Conservation (phyloP, 2,113 vertebrate genomes). For the Phalacrocorax brasilianus region DNA sequence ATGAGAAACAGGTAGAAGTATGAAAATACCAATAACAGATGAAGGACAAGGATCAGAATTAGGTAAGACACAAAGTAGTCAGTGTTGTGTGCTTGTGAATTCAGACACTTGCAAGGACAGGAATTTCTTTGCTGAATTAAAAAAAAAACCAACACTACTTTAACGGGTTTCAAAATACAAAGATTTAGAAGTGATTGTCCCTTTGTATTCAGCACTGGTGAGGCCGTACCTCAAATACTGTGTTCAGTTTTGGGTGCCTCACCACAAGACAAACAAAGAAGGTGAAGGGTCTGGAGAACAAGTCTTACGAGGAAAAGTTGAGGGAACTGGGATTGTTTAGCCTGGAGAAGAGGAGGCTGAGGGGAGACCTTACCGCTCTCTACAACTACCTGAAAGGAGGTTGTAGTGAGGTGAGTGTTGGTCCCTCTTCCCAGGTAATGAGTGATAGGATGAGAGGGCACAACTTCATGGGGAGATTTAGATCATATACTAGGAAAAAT, state of each 20-base stretch:
- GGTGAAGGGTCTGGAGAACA: background rate
- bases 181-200: background rate
- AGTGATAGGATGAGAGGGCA: background rate
- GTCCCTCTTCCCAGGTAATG: background rate
- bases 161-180: background rate
- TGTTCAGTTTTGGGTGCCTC: no score
- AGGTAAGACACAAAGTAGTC: background rate
- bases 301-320: background rate
- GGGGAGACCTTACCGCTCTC: background rate
- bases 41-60: background rate
- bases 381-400: background rate
- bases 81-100: background rate
- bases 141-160: background rate
- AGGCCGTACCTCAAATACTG: rapidly evolving
- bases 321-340: background rate
- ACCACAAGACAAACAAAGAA: no score
- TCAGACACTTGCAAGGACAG: background rate
- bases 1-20: background rate
- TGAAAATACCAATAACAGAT: background rate
- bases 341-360: background rate
- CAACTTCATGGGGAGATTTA: background rate
- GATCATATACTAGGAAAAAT: background rate
- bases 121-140: background rate
- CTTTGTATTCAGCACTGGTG: background rate
- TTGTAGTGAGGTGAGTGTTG: rapidly evolving